Base-by-base conservation (phyloP, 2,797 vertebrate species). In the Sphenopsis melanotis region DNA sequence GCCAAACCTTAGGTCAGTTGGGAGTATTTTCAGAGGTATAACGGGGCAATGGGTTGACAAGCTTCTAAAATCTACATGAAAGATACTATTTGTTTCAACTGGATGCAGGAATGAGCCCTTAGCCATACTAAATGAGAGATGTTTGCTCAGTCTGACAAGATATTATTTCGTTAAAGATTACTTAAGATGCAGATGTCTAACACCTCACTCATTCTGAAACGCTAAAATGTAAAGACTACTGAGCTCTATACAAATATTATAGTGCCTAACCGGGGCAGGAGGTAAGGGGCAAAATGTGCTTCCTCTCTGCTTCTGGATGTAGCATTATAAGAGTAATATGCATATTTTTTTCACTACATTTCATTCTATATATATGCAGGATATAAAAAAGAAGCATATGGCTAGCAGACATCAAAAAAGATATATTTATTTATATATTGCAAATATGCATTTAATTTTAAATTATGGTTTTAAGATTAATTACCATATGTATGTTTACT, bases 401-500 rank as follows among this genome's bases (percentile, higher is more conserved):
- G 71, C 65, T 75, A 80, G 22, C 30, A 93, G 70, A 59, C 30
- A 63, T 82, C 5, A n/a, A 77, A 81, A 79, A 44, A 46, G 2
- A 56, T 21, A 5, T 30, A 70, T 57, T 80, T 88, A 53, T 77
- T 63, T 50, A 81, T 76, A 36, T 39, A 49, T 37, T 18, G 68
- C 52, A 83, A 68, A 92, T 53, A 75, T 15, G 20, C 15, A 16
- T 85, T 80, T 87, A 59, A 66, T 87, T 74, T 80, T 47, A 68
- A 65, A 87, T 71, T 37, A 75, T 59, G 11, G 4, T 16, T 92
- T 89, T 75, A 80, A 74, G 50, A 71, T 85, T 86, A 94, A 83
- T 94, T 79, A 81, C 64, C 83, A 68, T 94, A 90, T 93, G 81
- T 50, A 59, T 83, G 16, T 94, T 94, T 95, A 87, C 55, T 85